These are phyloP conservation scores for Nesogale talazaci DNA, from an alignment of 2,113 vertebrate species.

Conservation along the genomic window DNA sequence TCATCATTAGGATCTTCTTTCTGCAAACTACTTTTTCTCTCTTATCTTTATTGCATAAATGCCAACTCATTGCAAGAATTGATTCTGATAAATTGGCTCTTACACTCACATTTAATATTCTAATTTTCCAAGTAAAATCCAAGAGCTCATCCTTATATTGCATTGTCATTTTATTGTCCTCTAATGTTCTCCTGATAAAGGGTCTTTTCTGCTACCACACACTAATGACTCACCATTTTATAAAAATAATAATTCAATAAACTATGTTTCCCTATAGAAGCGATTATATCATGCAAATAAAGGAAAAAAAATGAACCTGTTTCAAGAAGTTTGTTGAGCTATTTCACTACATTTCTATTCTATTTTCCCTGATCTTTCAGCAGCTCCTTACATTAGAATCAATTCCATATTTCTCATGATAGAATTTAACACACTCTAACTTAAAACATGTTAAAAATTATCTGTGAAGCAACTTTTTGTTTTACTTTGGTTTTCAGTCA, in stretches of 20 bases:
- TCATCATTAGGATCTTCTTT: background rate
- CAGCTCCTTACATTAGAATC: background rate
- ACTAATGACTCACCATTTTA: background rate
- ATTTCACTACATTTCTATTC: too few species aligned
- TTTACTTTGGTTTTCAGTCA: background rate
- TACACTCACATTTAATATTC: background rate
- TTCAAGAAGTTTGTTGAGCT: too few species aligned
- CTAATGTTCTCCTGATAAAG: background rate
- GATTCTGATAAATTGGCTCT: background rate
- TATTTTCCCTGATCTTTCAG: too few species aligned
- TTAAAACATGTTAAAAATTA: constrained; percentile 12
- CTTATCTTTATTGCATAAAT: background rate
- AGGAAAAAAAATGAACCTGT: too few species aligned
- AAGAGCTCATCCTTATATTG: background rate
- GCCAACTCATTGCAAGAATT: background rate
- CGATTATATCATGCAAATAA: too few species aligned
- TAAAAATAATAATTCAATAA: background rate
- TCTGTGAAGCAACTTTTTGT: background rate
- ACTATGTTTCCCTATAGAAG: background rate
- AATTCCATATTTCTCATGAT: background rate
- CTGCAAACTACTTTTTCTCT: background rate
- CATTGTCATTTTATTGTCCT: background rate
- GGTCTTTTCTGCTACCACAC: background rate
- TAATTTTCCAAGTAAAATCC: background rate
- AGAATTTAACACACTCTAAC: background rate